A percentile compares a stretch with the other conserved stretches of the same genome.
Conservation (phyloP, 2,888 invertebrate genomes). For the Eristalinus aeneus region DNA sequence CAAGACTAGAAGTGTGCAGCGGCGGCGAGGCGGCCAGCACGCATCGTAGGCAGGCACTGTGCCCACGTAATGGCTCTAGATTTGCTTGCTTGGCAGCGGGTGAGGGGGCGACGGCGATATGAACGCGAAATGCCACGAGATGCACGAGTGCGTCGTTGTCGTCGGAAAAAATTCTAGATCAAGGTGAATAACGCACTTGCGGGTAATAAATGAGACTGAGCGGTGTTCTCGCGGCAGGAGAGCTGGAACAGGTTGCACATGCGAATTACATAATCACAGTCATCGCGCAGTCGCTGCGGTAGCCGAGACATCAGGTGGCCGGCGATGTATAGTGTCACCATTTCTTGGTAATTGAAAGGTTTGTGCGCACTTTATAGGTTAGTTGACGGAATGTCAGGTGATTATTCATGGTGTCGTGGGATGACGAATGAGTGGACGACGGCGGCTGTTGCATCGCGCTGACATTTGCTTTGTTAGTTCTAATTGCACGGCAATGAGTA, state of each 20-base stretch:
- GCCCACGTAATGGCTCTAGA: slow-evolving; percentile 55
- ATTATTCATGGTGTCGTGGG: slow-evolving; percentile 32
- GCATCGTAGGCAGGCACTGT: slow-evolving; percentile 44
- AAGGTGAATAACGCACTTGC: slow-evolving; percentile 67
- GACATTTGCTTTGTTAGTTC: background rate
- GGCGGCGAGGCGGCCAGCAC: slow-evolving; percentile 5
- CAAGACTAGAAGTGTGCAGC: slow-evolving; percentile 13
- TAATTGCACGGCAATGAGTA: background rate
- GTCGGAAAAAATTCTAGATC: slow-evolving; percentile 67
- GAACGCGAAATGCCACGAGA: slow-evolving; percentile 54
- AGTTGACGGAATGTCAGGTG: slow-evolving; percentile 39
- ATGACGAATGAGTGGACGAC: slow-evolving; percentile 21
- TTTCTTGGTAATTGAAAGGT: slow-evolving; percentile 36
- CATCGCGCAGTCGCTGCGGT: background rate
- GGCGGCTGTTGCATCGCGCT: background rate
- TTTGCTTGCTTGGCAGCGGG: background rate
- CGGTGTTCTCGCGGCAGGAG: slow-evolving; percentile 14
- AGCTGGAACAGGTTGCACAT: slow-evolving; percentile 51
- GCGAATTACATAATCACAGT: slow-evolving; percentile 60
- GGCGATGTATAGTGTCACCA: slow-evolving; percentile 20
- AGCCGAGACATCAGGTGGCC: slow-evolving; percentile 17
- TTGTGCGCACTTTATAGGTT: slow-evolving; percentile 45
- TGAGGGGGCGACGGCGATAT: too few relatives aligned
- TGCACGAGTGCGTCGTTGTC: slow-evolving; percentile 2
- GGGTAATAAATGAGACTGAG: slow-evolving; percentile 36